A percentile compares a stretch with the other conserved stretches of the same genome.
These are phyloP conservation scores for Escarpia spicata DNA, from an alignment of 2,888 invertebrate species.

Conservation along the genomic window DNA sequence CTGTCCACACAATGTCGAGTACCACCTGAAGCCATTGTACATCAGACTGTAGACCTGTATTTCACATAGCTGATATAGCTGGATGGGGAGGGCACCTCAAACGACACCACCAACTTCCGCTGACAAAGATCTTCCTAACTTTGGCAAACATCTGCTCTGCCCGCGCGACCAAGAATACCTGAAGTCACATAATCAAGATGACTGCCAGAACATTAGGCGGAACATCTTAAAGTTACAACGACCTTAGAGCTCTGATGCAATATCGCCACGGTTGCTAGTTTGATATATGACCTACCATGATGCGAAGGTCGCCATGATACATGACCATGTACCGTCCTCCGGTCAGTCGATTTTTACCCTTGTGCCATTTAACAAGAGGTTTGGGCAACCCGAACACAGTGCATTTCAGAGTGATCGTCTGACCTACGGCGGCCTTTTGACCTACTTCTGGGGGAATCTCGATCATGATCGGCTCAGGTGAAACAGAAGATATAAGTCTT, in stretches of 20 bases:
- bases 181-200: too few relatives aligned
- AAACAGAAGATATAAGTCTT: slow-evolving; percentile 32
- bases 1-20: too few relatives aligned
- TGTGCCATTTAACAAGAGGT: slow-evolving; percentile 87
- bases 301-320: slow-evolving; percentile 40
- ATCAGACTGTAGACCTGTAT: too few relatives aligned
- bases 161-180: too few relatives aligned
- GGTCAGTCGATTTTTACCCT: slow-evolving; percentile 45
- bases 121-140: too few relatives aligned
- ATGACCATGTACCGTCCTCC: slow-evolving; percentile 44
- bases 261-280: background rate
- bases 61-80: too few relatives aligned
- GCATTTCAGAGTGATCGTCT: slow-evolving; percentile 70
- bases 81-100: too few relatives aligned
- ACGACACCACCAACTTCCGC: too few relatives aligned
- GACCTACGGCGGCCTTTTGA: slow-evolving; percentile 58
- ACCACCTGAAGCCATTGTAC: too few relatives aligned
- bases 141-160: too few relatives aligned
- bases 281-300: slow-evolving; percentile 42
- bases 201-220: too few relatives aligned
- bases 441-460: slow-evolving; percentile 76
- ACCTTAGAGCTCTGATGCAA: background rate
- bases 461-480: slow-evolving; percentile 89
- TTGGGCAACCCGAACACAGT: slow-evolving; percentile 95
- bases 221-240: too few relatives aligned